Evolutionary conservation across 2,113 vertebrate genomes (phyloP), one percentile per base, ranked within the genome.

Genomic region (Columbina picui): DNA sequence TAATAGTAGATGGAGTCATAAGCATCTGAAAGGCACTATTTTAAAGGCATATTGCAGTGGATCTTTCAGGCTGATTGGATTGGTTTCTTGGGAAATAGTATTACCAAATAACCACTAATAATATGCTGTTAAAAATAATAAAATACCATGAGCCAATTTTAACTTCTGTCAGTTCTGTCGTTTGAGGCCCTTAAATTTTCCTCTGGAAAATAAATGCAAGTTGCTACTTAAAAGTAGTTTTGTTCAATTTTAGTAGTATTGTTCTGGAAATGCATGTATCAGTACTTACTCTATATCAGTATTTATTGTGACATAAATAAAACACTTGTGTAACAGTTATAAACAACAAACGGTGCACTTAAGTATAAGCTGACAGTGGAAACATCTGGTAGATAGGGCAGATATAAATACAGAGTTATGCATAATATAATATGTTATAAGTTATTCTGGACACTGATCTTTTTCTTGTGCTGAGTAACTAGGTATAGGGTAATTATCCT

Each of bases 321-420:
- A 94, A 61, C 19, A 10, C 10, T 91, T 53, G 5, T 88, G 25
- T 60, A 57, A 34, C 14, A 68, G 30, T 65, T 74, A 45, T 4
- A 63, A 7, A 3, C 56, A 25, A 6, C 23, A 90, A 86, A 36
- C 4, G 7, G 2, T 0, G 0, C 55, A 15, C 6, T 61, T 74
- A 70, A 36, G 14, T 53, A 18, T 18, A 63, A n/a, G 12, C 32
- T 89, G 43, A 16, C 9, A 67, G 26, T 45, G 26, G 30, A 79
- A 92, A 64, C 12, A 23, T 2, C 9, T n/a, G 17, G 25, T 64
- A 43, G 22, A 52, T 22, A 77, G 43, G 45, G 6, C 7, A 63
- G 43, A 26, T 76, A 18, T 67, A 26, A 70, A 67, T 41, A n/a
- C 22, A 57, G n/a, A 71, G 8, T 70, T 67, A 55, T 27, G 4